phyloP scores from a whole-genome alignment of 2,888 invertebrate genomes.

The Nebria salina region DNA sequence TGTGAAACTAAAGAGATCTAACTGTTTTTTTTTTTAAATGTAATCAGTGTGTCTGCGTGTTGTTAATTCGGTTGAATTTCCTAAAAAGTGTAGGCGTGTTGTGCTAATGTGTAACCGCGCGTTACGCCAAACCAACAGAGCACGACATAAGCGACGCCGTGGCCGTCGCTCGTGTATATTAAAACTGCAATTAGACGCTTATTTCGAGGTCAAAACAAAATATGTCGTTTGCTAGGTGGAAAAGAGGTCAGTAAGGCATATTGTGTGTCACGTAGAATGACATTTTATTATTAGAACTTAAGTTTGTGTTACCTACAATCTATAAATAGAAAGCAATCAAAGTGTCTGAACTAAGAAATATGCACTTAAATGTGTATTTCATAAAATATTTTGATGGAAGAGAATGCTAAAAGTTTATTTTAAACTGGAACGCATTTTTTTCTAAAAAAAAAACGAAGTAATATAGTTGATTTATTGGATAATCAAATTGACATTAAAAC shows the following conservation, averaged over 20 bases:
- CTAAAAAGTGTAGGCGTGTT: slow-evolving; percentile 7
- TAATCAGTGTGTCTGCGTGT: not conserved
- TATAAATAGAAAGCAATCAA: not conserved
- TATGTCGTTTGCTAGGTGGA: slow-evolving; percentile 8
- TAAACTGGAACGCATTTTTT: no score
- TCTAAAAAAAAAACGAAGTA: no score
- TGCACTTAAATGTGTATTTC: not conserved
- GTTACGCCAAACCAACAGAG: not conserved
- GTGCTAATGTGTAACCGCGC: not conserved
- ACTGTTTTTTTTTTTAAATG: not conserved
- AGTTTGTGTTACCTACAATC: not conserved
- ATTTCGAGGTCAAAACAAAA: slow-evolving; percentile 28
- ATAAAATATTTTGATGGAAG: not conserved
- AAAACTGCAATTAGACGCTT: slow-evolving; percentile 31
- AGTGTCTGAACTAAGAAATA: not conserved
- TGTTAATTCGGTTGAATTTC: slow-evolving; percentile 5
- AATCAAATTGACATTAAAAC: no score
- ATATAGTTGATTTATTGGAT: no score
- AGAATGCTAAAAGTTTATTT: no score
- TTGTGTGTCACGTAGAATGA: slow-evolving; percentile 14
- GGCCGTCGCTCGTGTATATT: slow-evolving; percentile 3
- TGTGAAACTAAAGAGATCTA: no score
- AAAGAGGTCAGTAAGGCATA: slow-evolving; percentile 10
- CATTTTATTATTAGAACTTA: not conserved
- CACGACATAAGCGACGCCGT: not conserved